A percentile compares a stretch with the other conserved stretches of the same genome.
phyloP scores from a whole-genome alignment of 2,113 vertebrate species.

The Synchiropus splendidus region DNA sequence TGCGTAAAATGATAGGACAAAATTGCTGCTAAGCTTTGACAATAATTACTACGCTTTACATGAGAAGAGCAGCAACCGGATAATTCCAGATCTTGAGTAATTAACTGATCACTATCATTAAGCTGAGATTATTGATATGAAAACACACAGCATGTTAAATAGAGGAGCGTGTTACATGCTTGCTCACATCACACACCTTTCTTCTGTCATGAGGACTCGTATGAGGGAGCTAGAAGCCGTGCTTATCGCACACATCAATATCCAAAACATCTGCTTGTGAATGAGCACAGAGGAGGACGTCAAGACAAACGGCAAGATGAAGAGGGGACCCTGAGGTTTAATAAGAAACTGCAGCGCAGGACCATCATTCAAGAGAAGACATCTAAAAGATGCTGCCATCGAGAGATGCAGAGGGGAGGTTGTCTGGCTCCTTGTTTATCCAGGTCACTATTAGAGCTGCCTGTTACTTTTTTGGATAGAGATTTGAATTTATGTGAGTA shows the following conservation, averaged over 20 bases:
- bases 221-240: slow-evolving; percentile 13
- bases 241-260: slow-evolving; percentile 18
- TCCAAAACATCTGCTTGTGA: too few species aligned
- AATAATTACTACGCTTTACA: slow-evolving; percentile 22
- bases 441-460: too few species aligned
- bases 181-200: slow-evolving; percentile 25
- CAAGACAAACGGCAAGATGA: too few species aligned
- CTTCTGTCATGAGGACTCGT: slow-evolving; percentile 35
- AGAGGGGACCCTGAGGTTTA: too few species aligned
- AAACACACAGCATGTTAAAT: slow-evolving; percentile 37
- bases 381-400: too few species aligned
- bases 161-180: slow-evolving; percentile 37
- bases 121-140: slow-evolving; percentile 33
- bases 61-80: slow-evolving; percentile 13
- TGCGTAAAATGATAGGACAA: slow-evolving; percentile 17
- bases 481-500: too few species aligned
- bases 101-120: slow-evolving; percentile 51
- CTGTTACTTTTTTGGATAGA: too few species aligned
- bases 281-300: too few species aligned
- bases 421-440: too few species aligned
- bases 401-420: too few species aligned
- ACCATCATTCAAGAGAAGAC: too few species aligned
- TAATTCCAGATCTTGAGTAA: slow-evolving; percentile 36
- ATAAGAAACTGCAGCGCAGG: too few species aligned
- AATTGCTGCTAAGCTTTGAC: slow-evolving; percentile 5